These are phyloP conservation scores for Micromys minutus DNA, from an alignment of 2,113 vertebrate genomes.

Conservation along the genomic window DNA sequence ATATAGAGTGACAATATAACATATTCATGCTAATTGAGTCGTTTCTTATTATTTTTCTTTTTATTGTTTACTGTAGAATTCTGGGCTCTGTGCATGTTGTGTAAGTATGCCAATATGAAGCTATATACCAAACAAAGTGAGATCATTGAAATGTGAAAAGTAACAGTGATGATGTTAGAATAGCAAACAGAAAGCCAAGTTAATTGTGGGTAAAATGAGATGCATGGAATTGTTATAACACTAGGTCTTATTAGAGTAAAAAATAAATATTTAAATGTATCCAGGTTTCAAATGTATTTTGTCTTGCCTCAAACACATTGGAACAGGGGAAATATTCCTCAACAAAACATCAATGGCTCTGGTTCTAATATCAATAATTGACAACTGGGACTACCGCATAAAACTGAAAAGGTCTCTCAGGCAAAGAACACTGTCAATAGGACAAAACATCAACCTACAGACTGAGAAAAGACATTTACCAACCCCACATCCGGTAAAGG, in stretches of 20 bases:
- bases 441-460: too few relatives aligned
- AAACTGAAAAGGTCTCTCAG: too few relatives aligned
- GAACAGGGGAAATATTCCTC: too few relatives aligned
- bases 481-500: too few relatives aligned
- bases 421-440: too few relatives aligned
- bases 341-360: too few relatives aligned
- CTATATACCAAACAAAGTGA: not conserved
- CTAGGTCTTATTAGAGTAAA: not conserved
- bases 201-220: not conserved
- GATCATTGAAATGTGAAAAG: not conserved
- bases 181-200: not conserved
- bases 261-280: slow-evolving; percentile 6
- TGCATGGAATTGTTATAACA: not conserved
- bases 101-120: not conserved
- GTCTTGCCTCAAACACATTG: not conserved
- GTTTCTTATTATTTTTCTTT: not conserved
- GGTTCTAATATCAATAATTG: too few relatives aligned
- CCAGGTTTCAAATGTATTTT: slow-evolving; percentile 11
- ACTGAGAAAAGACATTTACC: too few relatives aligned
- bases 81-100: not conserved
- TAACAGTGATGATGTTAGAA: not conserved
- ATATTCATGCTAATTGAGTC: slow-evolving; percentile 1
- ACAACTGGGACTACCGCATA: too few relatives aligned
- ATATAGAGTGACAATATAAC: not conserved
- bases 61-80: not conserved